A percentile compares a stretch with the other conserved stretches of the same genome.
These are phyloP conservation scores for Drosophila picticornis DNA, from an alignment of 2,888 invertebrate genomes.

Conservation along the genomic window DNA sequence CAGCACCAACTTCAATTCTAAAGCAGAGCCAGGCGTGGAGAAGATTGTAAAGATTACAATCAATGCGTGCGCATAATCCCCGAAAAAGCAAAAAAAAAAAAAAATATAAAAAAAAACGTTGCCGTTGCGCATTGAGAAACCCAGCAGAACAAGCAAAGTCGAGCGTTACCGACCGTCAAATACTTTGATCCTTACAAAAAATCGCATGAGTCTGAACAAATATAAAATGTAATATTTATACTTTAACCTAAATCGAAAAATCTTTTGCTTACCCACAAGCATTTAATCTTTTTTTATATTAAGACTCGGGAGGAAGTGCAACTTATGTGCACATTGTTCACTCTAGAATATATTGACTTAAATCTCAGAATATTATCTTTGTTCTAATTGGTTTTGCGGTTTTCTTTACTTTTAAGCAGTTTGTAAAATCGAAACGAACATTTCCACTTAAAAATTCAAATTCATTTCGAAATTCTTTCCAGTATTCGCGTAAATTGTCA, in stretches of 20 bases:
- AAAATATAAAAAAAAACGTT: constrained; percentile 3
- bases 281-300: neutral
- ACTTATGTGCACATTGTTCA: neutral
- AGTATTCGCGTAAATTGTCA: neutral
- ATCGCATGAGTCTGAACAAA: neutral
- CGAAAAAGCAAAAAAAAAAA: neutral
- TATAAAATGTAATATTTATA: neutral
- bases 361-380: neutral
- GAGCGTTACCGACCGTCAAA: neutral
- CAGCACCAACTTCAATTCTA: constrained; percentile 38
- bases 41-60: constrained; percentile 57
- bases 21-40: constrained; percentile 9
- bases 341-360: neutral
- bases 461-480: neutral
- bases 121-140: constrained; percentile 11
- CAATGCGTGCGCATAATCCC: constrained; percentile 61
- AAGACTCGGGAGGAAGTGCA: neutral
- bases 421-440: no score
- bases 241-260: neutral
- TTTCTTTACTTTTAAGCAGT: neutral
- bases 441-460: neutral
- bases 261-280: neutral
- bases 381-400: no score
- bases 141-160: neutral
- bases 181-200: neutral